Conservation (phyloP, 2,888 invertebrate species). For the Dolichomitus sp. region DNA sequence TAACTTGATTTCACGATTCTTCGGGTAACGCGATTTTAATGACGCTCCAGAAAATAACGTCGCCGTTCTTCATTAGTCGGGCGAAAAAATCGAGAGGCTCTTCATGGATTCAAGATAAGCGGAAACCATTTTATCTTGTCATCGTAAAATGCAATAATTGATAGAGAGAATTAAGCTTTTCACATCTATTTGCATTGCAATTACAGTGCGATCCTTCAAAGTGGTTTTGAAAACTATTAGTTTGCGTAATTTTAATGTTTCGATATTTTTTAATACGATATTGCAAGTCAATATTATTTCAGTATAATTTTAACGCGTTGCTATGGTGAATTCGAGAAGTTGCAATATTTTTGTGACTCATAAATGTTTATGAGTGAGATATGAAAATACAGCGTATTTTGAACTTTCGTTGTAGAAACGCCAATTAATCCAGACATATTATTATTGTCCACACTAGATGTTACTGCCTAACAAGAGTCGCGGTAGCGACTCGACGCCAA, state of each 20-base stretch:
- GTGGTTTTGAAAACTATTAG: no score
- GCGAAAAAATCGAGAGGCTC: slow-evolving; percentile 37
- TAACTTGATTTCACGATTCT: slow-evolving; percentile 69
- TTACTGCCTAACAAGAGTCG: no score
- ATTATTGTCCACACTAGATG: neutral
- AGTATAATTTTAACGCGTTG: no score
- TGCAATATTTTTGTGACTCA: neutral
- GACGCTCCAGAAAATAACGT: slow-evolving; percentile 67
- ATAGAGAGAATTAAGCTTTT: neutral
- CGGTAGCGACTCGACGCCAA: no score
- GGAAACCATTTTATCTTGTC: neutral
- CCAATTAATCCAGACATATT: neutral
- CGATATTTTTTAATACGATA: no score
- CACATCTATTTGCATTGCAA: no score
- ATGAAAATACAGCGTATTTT: neutral
- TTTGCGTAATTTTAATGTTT: no score
- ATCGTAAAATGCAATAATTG: slow-evolving; percentile 1
- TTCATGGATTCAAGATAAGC: slow-evolving; percentile 6
- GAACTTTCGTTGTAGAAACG: neutral
- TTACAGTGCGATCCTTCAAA: neutral
- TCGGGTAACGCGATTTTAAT: slow-evolving; percentile 70
- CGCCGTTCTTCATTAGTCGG: slow-evolving; percentile 63
- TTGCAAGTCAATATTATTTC: no score
- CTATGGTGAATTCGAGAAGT: no score
- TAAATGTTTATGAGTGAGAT: neutral